These are phyloP conservation scores for Apodemus sylvaticus DNA, from an alignment of 2,113 vertebrate species.

Conservation along the genomic window DNA sequence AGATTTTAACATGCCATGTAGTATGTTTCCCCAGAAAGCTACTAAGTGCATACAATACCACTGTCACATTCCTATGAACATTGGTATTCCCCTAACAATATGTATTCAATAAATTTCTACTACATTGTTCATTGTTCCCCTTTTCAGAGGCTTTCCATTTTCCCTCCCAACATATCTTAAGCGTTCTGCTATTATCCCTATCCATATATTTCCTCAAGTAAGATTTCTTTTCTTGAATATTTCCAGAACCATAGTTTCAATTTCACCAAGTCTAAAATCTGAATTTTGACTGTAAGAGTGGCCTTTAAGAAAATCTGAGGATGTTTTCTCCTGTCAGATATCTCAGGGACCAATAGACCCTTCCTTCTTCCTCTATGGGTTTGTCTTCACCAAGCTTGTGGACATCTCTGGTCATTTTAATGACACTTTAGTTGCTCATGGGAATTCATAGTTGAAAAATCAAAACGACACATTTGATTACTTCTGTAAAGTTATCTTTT, in stretches of 20 bases:
- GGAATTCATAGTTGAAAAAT: neutral
- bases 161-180: neutral
- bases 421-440: neutral
- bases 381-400: neutral
- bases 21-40: neutral
- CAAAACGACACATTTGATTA: neutral
- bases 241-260: neutral
- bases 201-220: slow-evolving; percentile 14
- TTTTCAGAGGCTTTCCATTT: slow-evolving; percentile 37
- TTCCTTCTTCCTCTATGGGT: neutral
- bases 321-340: neutral
- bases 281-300: neutral
- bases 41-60: neutral
- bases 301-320: neutral
- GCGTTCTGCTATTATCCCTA: neutral
- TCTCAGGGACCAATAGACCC: neutral
- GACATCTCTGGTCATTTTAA: neutral
- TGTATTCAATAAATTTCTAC: neutral
- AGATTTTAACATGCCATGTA: neutral
- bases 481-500: neutral
- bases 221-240: neutral
- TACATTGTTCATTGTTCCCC: neutral
- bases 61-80: neutral
- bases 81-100: neutral
- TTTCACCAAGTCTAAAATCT: slow-evolving; percentile 19